Percentiles rank a stretch among this genome's conserved stretches.
phyloP scores from a whole-genome alignment of 2,888 invertebrate genomes.

The Imbricaverruca yamaguchii region DNA sequence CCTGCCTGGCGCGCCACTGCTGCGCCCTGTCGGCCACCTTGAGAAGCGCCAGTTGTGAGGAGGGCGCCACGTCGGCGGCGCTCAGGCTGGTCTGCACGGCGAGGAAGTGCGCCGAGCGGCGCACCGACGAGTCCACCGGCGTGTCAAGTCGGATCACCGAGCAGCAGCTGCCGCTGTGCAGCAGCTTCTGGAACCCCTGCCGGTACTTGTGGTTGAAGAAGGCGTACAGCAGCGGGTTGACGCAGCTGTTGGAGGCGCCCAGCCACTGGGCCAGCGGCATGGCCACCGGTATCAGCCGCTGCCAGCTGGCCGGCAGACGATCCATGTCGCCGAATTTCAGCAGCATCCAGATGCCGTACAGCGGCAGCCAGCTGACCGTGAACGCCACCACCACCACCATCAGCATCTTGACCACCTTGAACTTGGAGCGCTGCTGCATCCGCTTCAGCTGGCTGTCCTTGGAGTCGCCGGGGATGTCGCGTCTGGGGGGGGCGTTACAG shows the following conservation, averaged over 20 bases:
- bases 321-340: conserved; percentile 6
- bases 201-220: conserved; percentile 92
- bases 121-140: not conserved
- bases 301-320: not conserved
- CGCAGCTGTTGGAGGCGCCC: conserved; percentile 88
- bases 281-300: conserved; percentile 60
- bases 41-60: not conserved
- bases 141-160: not conserved
- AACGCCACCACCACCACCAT: conserved; percentile 88
- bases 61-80: not conserved
- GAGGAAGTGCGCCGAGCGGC: not conserved
- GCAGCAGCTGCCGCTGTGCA: conserved; percentile 77
- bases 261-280: conserved; percentile 88
- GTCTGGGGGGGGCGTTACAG: conserved; percentile 47
- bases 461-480: conserved; percentile 82
- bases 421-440: conserved; percentile 89
- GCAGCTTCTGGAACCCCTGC: conserved; percentile 77
- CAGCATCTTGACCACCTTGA: conserved; percentile 90
- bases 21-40: not conserved
- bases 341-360: conserved; percentile 64
- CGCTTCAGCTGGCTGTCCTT: conserved; percentile 85
- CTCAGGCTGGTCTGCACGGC: not conserved
- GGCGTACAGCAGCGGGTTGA: conserved; percentile 88
- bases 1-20: not conserved
- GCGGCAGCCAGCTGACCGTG: conserved; percentile 84